Percentiles rank a stretch among this genome's conserved stretches.
These are phyloP conservation scores for Blastobasis lacticolella DNA, from an alignment of 2,888 invertebrate genomes.

Conservation along the genomic window DNA sequence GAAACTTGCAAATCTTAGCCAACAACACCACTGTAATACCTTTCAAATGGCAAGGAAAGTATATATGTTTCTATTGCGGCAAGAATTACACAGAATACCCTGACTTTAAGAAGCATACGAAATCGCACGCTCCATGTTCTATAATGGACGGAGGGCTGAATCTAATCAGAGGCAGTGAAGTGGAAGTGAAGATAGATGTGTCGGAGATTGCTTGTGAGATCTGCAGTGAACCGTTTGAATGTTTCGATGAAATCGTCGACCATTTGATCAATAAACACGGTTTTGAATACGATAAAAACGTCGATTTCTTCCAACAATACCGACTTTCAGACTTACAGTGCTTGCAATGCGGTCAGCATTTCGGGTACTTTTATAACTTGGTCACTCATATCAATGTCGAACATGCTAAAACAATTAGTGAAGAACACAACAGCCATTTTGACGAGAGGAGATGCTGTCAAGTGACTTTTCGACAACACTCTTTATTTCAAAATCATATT, in stretches of 20 bases:
- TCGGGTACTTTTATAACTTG: conserved; percentile 42
- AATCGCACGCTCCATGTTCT: conserved; percentile 41
- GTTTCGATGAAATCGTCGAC: conserved; percentile 40
- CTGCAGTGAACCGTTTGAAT: conserved; percentile 40
- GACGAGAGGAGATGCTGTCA: conserved; percentile 41
- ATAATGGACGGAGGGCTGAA: conserved; percentile 41
- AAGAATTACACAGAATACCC: conserved; percentile 36
- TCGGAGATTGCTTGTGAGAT: conserved; percentile 50
- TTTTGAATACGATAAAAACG: conserved; percentile 41
- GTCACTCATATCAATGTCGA: conserved; percentile 41
- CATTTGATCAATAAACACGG: conserved; percentile 50
- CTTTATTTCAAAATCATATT: conserved; percentile 41
- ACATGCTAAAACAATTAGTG: conserved; percentile 41
- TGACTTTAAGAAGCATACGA: conserved; percentile 50
- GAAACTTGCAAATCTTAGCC: conserved; percentile 58
- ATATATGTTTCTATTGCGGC: conserved; percentile 56
- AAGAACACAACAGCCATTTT: conserved; percentile 41
- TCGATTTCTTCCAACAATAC: conserved; percentile 46
- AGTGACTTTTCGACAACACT: conserved; percentile 32
- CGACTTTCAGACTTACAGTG: conserved; percentile 45
- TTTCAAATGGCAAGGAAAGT: conserved; percentile 59
- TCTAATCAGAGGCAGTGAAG: conserved; percentile 40
- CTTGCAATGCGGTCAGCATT: conserved; percentile 40
- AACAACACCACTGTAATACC: conserved; percentile 57
- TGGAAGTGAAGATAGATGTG: conserved; percentile 53